phyloP scores from a whole-genome alignment of 2,797 vertebrate species.

The Enteromius fasciolatus region DNA sequence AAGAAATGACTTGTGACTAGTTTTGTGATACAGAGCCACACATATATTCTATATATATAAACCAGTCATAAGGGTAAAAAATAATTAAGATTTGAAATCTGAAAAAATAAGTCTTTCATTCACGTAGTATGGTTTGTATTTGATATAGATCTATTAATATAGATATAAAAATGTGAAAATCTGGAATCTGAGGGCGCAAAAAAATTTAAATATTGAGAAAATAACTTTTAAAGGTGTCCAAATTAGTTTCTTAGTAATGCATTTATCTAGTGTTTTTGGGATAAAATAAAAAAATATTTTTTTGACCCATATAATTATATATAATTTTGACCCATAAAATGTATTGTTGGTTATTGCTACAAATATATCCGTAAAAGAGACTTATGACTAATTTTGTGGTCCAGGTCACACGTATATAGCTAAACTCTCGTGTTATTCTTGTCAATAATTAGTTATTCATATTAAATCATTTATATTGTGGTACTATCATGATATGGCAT shows the following conservation, averaged over 20 bases:
- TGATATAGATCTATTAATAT: not conserved
- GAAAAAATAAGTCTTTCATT: not conserved
- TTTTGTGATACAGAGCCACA: no score
- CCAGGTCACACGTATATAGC: not conserved
- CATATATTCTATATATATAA: not conserved
- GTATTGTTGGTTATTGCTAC: no score
- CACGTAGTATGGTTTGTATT: not conserved
- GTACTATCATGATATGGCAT: not conserved
- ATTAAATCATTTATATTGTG: not conserved
- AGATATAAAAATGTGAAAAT: not conserved
- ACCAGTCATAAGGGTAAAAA: not conserved
- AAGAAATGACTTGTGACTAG: no score
- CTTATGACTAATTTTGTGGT: not conserved
- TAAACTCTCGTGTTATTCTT: not conserved
- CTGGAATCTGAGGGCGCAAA: not conserved
- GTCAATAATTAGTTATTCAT: not conserved
- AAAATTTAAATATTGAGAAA: not conserved
- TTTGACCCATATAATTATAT: no score
- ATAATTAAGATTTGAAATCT: not conserved
- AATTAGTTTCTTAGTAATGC: no score
- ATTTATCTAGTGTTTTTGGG: no score
- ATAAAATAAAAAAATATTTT: no score
- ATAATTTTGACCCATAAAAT: no score
- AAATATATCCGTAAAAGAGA: no score
- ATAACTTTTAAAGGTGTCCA: no score